A percentile compares a stretch with the other conserved stretches of the same genome.
Evolutionary conservation across 1,140 invertebrate genomes (phyloP).

Genomic region (Nasonia vitripennis): DNA sequence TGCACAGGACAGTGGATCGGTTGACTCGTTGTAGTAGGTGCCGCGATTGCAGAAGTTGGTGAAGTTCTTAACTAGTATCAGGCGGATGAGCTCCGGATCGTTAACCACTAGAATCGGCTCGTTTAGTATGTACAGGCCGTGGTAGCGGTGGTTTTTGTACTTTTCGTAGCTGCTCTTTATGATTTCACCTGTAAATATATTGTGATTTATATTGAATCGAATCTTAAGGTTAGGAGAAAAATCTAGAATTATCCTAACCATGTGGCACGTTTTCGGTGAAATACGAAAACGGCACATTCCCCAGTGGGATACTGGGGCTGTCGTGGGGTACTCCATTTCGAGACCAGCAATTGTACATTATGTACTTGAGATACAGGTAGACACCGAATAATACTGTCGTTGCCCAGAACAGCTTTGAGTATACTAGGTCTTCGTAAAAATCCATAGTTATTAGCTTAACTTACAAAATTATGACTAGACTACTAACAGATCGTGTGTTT

Average conservation of each 20-base stretch:
- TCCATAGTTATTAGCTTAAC: too few relatives aligned
- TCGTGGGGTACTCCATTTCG: constrained; percentile 57
- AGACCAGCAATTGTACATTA: constrained; percentile 61
- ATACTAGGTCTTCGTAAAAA: background rate
- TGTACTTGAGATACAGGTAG: constrained; percentile 57
- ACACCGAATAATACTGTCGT: background rate
- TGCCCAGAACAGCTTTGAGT: constrained; percentile 12
- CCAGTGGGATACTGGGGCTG: constrained; percentile 69
- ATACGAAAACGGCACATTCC: constrained; percentile 69
- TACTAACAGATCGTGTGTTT: too few relatives aligned
- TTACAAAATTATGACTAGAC: too few relatives aligned
- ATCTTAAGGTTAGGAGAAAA: background rate
- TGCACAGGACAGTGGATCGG: constrained; percentile 74
- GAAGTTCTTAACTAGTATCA: constrained; percentile 73
- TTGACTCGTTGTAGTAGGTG: constrained; percentile 68
- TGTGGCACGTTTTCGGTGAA: constrained; percentile 52
- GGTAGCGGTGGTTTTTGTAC: constrained; percentile 41
- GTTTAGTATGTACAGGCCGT: constrained; percentile 72
- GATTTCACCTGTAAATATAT: constrained; percentile 26
- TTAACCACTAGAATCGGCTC: constrained; percentile 69
- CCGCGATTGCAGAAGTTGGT: constrained; percentile 71
- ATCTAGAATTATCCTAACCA: constrained; percentile 12
- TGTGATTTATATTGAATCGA: background rate
- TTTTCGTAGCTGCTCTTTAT: constrained; percentile 41
- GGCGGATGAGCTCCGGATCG: constrained; percentile 73